Evolutionary conservation across 2,797 vertebrate species (phyloP).

Genomic region (Thaleichthys pacificus): DNA sequence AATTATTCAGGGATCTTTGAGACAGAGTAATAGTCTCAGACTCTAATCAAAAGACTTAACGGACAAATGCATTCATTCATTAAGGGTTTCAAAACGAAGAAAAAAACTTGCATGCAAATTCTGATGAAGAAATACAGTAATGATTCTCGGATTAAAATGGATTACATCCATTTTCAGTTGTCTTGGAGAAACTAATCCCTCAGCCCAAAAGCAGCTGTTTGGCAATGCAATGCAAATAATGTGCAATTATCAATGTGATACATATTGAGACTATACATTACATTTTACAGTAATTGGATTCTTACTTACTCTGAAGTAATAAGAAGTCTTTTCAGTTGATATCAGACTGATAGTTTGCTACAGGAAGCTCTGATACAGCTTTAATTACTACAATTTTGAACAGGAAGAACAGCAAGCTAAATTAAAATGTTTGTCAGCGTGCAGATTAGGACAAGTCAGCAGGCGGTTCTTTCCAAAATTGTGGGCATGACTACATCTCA

Average conservation of each 20-base stretch:
- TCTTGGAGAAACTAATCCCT: slow-evolving; percentile 13
- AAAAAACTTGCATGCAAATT: no score
- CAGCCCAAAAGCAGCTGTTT: slow-evolving; percentile 19
- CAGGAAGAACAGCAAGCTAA: not conserved
- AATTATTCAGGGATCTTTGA: no score
- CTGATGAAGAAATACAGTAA: not conserved
- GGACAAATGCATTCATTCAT: no score
- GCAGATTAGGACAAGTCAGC: not conserved
- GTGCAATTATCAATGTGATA: slow-evolving; percentile 35
- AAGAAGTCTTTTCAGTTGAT: not conserved
- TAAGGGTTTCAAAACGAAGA: no score
- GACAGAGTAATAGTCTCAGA: no score
- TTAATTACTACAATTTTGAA: not conserved
- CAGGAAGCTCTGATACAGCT: not conserved
- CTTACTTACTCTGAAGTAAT: not conserved
- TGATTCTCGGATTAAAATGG: slow-evolving; percentile 5
- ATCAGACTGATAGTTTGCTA: not conserved
- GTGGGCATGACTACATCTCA: not conserved
- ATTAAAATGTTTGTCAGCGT: not conserved
- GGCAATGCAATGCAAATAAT: slow-evolving; percentile 3
- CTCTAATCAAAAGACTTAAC: no score
- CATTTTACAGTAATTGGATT: slow-evolving; percentile 24
- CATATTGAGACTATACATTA: slow-evolving; percentile 16
- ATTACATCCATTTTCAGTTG: slow-evolving; percentile 3
- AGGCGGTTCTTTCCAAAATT: not conserved